Evolutionary conservation across 2,113 vertebrate genomes (phyloP).

Genomic region (Platycercus adscitus): DNA sequence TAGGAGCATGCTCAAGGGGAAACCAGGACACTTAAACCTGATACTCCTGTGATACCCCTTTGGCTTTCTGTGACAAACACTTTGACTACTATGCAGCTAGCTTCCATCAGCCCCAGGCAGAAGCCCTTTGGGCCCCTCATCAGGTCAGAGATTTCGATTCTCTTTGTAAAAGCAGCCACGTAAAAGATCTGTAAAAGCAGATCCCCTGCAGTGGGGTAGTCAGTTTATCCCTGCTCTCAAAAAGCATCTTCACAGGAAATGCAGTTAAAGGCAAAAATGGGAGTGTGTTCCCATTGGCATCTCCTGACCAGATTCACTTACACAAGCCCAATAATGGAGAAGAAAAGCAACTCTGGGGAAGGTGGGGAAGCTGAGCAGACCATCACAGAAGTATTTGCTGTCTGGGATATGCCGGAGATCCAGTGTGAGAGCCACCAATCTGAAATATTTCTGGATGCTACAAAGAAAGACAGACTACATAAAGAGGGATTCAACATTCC

Average conservation of each 20-base stretch:
- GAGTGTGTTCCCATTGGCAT: background rate
- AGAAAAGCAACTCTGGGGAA: slow-evolving; percentile 80
- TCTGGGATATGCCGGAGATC: slow-evolving; percentile 84
- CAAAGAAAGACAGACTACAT: background rate
- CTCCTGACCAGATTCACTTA: slow-evolving; percentile 67
- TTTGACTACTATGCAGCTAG: background rate
- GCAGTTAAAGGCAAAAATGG: background rate
- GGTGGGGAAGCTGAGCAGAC: background rate
- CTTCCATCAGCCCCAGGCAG: background rate
- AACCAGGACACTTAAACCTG: background rate
- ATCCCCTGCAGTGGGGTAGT: background rate
- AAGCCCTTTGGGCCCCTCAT: background rate
- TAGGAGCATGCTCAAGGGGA: background rate
- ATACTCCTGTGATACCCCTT: background rate
- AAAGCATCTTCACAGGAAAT: background rate
- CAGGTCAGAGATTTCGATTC: background rate
- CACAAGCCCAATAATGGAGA: slow-evolving; percentile 77
- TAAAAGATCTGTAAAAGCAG: no score
- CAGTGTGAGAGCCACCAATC: slow-evolving; percentile 99
- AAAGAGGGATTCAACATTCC: background rate
- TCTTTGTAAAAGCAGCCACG: background rate
- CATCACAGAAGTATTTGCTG: slow-evolving; percentile 58
- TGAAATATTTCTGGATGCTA: slow-evolving; percentile 89
- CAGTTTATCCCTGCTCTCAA: background rate
- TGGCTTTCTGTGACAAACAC: background rate